Evolutionary conservation across 2,797 vertebrate genomes (phyloP).

Genomic region (Notoglanidium macrostoma): DNA sequence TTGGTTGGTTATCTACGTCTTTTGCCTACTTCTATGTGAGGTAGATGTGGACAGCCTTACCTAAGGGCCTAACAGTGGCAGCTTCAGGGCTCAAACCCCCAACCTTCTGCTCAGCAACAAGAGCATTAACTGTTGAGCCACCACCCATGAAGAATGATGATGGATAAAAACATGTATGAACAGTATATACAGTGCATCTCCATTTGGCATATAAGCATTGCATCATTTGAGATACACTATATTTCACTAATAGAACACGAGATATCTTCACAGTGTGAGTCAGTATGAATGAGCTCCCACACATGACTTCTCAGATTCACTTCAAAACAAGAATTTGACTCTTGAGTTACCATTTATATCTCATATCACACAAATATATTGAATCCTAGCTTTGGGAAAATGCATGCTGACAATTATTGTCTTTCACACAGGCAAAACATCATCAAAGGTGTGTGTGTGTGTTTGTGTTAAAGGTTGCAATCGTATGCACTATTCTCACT

Average conservation of each 20-base stretch:
- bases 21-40: too few species aligned
- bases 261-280: neutral
- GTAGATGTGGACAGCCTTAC: too few species aligned
- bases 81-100: too few species aligned
- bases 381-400: neutral
- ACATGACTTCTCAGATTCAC: neutral
- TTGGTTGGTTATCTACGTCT: too few species aligned
- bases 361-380: neutral
- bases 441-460: neutral
- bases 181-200: neutral
- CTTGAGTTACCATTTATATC: neutral
- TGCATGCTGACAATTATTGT: neutral
- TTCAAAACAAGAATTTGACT: neutral
- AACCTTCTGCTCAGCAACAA: too few species aligned
- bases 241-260: neutral
- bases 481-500: neutral
- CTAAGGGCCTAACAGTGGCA: too few species aligned
- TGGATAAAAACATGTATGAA: neutral
- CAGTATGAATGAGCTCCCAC: neutral
- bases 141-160: neutral
- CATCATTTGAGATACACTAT: neutral
- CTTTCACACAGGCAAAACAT: constrained; percentile 7
- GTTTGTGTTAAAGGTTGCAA: neutral
- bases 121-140: too few species aligned
- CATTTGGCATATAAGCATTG: neutral